Percentiles rank a stretch among this genome's conserved stretches.
phyloP scores from a whole-genome alignment of 1,140 invertebrate species.

The Hyphantria cunea region DNA sequence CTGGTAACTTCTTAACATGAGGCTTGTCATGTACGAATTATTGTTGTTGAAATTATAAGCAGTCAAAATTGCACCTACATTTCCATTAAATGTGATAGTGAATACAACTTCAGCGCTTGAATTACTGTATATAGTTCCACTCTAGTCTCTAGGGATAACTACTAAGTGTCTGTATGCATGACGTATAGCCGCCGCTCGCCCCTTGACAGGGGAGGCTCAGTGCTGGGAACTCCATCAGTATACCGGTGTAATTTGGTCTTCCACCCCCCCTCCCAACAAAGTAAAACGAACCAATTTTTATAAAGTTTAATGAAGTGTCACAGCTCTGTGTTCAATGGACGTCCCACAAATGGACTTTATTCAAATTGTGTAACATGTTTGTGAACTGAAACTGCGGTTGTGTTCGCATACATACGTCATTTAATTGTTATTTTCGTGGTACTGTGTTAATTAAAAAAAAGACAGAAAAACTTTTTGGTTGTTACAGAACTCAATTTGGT shows the following conservation, averaged over 20 bases:
- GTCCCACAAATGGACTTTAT: slow-evolving; percentile 33
- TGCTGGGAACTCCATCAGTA: slow-evolving; percentile 21
- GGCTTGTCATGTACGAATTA: too few species aligned
- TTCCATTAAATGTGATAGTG: background rate
- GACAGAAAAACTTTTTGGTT: slow-evolving; percentile 4
- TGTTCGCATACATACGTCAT: slow-evolving; percentile 9
- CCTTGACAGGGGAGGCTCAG: slow-evolving; percentile 33
- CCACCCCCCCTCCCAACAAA: background rate
- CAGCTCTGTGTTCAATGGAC: slow-evolving; percentile 33
- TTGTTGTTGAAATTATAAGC: too few species aligned
- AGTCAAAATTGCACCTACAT: background rate
- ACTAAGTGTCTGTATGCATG: slow-evolving; percentile 33
- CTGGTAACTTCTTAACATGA: too few species aligned
- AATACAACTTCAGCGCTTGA: slow-evolving; percentile 17
- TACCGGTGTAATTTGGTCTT: slow-evolving; percentile 29
- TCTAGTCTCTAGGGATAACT: slow-evolving; percentile 21
- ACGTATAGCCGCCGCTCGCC: slow-evolving; percentile 32
- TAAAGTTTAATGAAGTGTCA: slow-evolving; percentile 16
- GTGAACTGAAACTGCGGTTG: slow-evolving; percentile 34
- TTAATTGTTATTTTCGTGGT: slow-evolving; percentile 25
- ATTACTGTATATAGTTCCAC: slow-evolving; percentile 20
- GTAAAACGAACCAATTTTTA: slow-evolving; percentile 4
- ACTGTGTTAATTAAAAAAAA: slow-evolving; percentile 13
- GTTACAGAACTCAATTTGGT: background rate
- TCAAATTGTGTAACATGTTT: slow-evolving; percentile 31